These are phyloP conservation scores for Chaetophractus vellerosus DNA, from an alignment of 2,797 vertebrate genomes.

Conservation along the genomic window DNA sequence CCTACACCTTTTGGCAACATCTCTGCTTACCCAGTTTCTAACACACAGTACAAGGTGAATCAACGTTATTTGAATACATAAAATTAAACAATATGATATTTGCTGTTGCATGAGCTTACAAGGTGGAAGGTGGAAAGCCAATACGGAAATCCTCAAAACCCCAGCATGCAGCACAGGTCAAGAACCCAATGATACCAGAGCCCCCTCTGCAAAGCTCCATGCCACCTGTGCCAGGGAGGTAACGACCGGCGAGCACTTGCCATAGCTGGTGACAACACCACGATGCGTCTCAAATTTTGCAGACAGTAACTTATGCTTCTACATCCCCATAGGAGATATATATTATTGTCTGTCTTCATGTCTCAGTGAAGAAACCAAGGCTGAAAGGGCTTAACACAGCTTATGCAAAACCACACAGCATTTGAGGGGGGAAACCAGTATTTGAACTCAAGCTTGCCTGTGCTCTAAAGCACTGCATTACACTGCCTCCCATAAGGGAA, in stretches of 20 bases:
- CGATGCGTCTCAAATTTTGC: conserved; percentile 87
- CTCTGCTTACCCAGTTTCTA: not conserved
- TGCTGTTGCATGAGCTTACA: not conserved
- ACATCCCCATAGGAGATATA: not conserved
- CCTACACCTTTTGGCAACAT: not conserved
- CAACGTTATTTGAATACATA: not conserved
- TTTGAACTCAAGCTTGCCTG: not conserved
- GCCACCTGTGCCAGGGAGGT: not conserved
- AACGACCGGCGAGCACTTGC: conserved; percentile 88
- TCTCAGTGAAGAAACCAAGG: not conserved
- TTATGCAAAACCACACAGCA: not conserved
- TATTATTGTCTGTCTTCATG: not conserved
- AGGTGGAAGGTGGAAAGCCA: too few relatives aligned
- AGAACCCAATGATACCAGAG: not conserved
- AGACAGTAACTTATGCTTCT: not conserved
- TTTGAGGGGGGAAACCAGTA: not conserved
- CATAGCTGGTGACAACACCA: conserved; percentile 94
- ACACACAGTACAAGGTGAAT: not conserved
- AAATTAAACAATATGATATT: not conserved
- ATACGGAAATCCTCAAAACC: not conserved
- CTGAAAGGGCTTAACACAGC: not conserved
- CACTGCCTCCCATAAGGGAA: not conserved
- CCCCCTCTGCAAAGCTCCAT: not conserved
- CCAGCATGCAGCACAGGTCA: not conserved
- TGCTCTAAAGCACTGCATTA: not conserved